A percentile compares a stretch with the other conserved stretches of the same genome.
phyloP scores from a whole-genome alignment of 2,113 vertebrate species.

The Trichechus manatus region DNA sequence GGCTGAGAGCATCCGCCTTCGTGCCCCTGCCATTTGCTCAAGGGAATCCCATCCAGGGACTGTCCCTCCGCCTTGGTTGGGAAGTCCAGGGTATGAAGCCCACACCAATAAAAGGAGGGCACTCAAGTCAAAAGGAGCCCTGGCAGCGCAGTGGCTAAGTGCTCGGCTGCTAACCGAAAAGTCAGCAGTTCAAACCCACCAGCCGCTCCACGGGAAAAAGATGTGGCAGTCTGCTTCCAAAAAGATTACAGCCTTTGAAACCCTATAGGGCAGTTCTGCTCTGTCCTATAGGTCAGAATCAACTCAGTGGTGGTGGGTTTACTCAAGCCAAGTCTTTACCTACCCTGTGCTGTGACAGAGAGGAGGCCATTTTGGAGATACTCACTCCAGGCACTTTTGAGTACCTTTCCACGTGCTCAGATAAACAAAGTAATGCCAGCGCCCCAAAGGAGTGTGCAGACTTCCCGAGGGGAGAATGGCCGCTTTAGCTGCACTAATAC shows the following conservation, averaged over 20 bases:
- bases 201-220: too few species aligned
- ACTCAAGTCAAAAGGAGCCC: too few species aligned
- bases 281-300: too few species aligned
- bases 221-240: too few species aligned
- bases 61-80: background rate
- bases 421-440: accelerated
- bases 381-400: background rate
- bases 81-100: background rate
- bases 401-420: accelerated
- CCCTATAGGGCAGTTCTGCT: too few species aligned
- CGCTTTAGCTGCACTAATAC: too few species aligned
- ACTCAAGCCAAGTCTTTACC: background rate
- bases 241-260: too few species aligned
- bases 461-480: accelerated
- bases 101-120: background rate
- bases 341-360: background rate
- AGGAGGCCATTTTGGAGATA: background rate
- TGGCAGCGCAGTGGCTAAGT: too few species aligned
- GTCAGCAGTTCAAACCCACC: too few species aligned
- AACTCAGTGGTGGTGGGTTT: too few species aligned
- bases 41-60: background rate
- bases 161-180: too few species aligned
- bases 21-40: background rate
- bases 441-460: background rate
- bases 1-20: background rate